Evolutionary conservation across 2,888 invertebrate genomes (phyloP), one percentile per base, ranked within the genome.

Genomic region (Agonopterix alstromeriana): DNA sequence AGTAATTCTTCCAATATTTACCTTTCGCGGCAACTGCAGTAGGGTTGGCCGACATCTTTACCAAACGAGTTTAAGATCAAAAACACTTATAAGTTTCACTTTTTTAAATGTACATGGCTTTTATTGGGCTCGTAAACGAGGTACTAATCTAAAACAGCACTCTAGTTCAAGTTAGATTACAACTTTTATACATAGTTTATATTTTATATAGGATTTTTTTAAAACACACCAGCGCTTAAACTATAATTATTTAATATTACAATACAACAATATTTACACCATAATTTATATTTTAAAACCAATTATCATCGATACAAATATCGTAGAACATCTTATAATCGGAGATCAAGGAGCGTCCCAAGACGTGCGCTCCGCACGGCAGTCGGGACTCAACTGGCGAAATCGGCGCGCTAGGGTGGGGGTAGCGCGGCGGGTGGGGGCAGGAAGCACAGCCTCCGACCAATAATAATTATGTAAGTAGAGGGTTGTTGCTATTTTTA

Each of bases 401-500:
- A 17, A 27, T 8, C 10, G 41, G 35, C 17, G 51, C 41, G 53
- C 54, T 56, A 57, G 46, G 53, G 27, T 27, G 54, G 55, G 57
- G 56, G 60, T 51, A 63, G 51, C 49, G 50, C 48, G 41, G 45
- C 36, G 54, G 59, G 58, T 64, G 64, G 58, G 56, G 56, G 62
- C 66, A 71, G 76, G 73, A 75, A 77, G 60, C 79, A 73, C 83
- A 85, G 82, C 83, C 84, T 82, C 84, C 81, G 57, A 71, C 77
- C 79, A 70, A 79, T 76, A 78, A 78, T 68, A 82, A 83, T 84
- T 85, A 84, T 73, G 71, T 82, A 84, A 78, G 73, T 60, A 69
- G 71, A 71, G 84, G 84, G 84, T 79, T 73, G 77, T 53, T 68
- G 73, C 81, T 87, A 87, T 87, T 84, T 86, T 80, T 82, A 82